Evolutionary conservation across 2,113 vertebrate genomes (phyloP), one percentile per base, ranked within the genome.

Genomic region (Chunga burmeisteri): DNA sequence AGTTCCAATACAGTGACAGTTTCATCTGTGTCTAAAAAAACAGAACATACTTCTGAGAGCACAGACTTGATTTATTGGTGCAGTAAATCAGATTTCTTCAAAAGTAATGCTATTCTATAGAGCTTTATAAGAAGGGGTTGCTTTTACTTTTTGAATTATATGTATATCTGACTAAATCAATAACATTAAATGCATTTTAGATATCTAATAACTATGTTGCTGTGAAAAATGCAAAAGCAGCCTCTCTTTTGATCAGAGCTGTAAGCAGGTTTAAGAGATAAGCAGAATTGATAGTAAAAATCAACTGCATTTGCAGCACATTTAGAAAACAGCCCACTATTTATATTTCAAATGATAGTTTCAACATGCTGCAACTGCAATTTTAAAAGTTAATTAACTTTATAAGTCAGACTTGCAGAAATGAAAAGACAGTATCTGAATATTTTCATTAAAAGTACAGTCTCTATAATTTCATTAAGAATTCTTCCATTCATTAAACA

Each of bases 31-130:
- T 81, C 40, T 92, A 22, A 40, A 87, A 81, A 42, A 50, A 0
- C 40, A 94, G 74, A 88, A 81, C 34, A 52, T 23, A 47, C 77
- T 62, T 73, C 73, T 55, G 68, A 81, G 67, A 86, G 15, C 44
- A 89, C 4, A 79, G 81, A 22, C 72, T 81, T 91, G 73, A 93
- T 85, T 89, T 94, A 75, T 8, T 79, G 70, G 73, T 75, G 52
- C 70, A 86, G 44, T 72, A 93, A 93, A 91, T 87, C 77, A 91
- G 44, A 79, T 79, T 90, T 87, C 73, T 88, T 74, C 87, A 56
- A 46, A 83, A 78, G 30, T 16, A 75, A 82, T 53, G 49, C 50
- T 68, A 8, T 82, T 87, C 56, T 46, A 56, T 19, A 75, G 52
- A 52, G 16, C 47, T 65, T 87, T 77, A 65, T 55, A 72, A 63